Evolutionary conservation across 1,140 invertebrate genomes (phyloP).

Genomic region (Trachymyrmex cornetzi): DNA sequence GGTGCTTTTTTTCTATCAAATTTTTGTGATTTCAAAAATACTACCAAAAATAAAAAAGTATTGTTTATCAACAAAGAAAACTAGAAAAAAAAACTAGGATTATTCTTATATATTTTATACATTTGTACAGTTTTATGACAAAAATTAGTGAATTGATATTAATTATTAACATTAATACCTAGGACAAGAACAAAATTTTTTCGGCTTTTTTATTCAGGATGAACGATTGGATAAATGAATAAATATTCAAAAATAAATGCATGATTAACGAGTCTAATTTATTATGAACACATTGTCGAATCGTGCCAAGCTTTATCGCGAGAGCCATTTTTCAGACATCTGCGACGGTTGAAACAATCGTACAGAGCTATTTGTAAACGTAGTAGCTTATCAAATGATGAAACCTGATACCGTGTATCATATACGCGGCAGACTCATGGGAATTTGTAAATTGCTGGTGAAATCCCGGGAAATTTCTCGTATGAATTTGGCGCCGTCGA

Average conservation of each 20-base stretch:
- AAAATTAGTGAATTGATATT: not conserved
- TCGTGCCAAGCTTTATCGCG: not conserved
- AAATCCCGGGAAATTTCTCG: conserved; percentile 51
- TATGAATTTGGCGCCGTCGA: conserved; percentile 27
- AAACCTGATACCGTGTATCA: conserved; percentile 11
- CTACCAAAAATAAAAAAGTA: not conserved
- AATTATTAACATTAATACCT: not conserved
- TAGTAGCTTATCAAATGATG: not conserved
- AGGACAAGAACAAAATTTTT: not conserved
- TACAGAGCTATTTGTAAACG: conserved; percentile 21
- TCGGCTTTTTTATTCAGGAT: not conserved
- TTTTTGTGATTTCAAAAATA: not conserved
- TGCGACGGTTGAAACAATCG: conserved; percentile 5
- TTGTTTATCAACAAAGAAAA: not conserved
- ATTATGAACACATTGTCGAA: not conserved
- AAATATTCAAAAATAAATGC: not conserved
- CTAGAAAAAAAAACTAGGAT: not conserved
- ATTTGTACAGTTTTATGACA: not conserved
- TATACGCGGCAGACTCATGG: not conserved
- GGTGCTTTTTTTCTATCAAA: not conserved
- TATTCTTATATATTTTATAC: not conserved
- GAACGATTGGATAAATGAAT: not conserved
- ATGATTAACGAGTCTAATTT: not conserved
- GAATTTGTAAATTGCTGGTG: conserved; percentile 11
- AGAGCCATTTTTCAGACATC: conserved; percentile 5